These are phyloP conservation scores for Drosophila merina DNA, from an alignment of 2,888 invertebrate species.

Conservation along the genomic window DNA sequence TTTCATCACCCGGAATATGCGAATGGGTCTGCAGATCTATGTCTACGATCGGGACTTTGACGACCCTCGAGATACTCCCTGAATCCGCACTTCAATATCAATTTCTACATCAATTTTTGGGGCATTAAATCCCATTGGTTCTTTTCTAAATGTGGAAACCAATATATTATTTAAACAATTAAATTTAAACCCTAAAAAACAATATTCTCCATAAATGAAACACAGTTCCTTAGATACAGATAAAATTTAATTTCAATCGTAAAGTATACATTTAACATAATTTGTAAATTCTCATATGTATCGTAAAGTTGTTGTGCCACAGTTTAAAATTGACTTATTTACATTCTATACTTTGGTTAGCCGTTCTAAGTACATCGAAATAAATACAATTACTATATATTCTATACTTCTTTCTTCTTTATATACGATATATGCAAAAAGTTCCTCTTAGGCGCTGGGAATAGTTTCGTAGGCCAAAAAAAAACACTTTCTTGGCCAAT, in stretches of 20 bases:
- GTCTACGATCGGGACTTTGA: neutral
- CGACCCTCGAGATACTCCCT: neutral
- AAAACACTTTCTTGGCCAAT: conserved; percentile 10
- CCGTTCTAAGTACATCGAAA: conserved; percentile 33
- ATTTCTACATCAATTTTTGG: too few relatives aligned
- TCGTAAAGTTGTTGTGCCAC: conserved; percentile 42
- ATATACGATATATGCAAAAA: neutral
- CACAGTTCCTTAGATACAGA: neutral
- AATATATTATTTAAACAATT: too few relatives aligned
- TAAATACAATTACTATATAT: conserved; percentile 20
- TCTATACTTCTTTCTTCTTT: neutral
- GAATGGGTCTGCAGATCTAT: conserved; percentile 13
- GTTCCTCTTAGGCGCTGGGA: conserved; percentile 18
- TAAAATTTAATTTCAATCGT: conserved; percentile 35
- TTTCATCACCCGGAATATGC: conserved; percentile 53
- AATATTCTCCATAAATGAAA: too few relatives aligned
- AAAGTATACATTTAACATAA: conserved; percentile 28
- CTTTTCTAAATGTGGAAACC: too few relatives aligned
- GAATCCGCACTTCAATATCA: too few relatives aligned
- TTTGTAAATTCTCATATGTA: conserved; percentile 46
- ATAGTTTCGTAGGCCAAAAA: conserved; percentile 8
- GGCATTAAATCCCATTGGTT: too few relatives aligned
- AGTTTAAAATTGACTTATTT: conserved; percentile 41
- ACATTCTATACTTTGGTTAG: conserved; percentile 17
- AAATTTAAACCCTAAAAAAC: too few relatives aligned